A percentile compares a stretch with the other conserved stretches of the same genome.
These are phyloP conservation scores for Gallinago solitaria DNA, from an alignment of 2,797 vertebrate species.

Conservation along the genomic window DNA sequence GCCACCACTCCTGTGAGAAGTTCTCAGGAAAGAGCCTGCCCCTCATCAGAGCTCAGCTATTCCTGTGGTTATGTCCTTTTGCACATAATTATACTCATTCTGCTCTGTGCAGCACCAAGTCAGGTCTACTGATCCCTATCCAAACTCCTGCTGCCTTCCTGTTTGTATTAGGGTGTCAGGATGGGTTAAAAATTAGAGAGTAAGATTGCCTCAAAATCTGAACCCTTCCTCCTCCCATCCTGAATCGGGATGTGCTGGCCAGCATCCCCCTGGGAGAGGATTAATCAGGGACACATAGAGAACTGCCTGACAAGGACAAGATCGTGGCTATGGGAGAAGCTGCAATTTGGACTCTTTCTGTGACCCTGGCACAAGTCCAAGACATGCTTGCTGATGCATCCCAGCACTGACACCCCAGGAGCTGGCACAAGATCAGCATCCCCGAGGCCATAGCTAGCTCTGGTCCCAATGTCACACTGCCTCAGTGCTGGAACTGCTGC, in stretches of 20 bases:
- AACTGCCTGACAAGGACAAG: not conserved
- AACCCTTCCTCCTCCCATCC: not conserved
- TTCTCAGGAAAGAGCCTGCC: not conserved
- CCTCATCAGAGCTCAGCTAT: not conserved
- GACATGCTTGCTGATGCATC: not conserved
- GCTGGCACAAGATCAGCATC: not conserved
- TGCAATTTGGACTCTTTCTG: not conserved
- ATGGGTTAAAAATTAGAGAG: slow-evolving; percentile 27
- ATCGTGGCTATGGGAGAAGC: not conserved
- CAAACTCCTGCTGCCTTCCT: slow-evolving; percentile 24
- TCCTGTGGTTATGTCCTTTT: not conserved
- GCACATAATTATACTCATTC: not conserved
- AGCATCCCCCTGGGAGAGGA: not conserved
- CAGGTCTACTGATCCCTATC: not conserved
- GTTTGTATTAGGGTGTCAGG: not conserved
- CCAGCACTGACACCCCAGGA: not conserved
- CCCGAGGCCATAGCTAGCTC: not conserved
- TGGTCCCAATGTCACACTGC: not conserved
- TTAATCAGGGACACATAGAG: slow-evolving; percentile 5
- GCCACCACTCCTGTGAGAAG: not conserved
- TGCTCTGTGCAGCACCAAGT: not conserved
- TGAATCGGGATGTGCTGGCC: not conserved
- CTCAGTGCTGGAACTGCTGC: not conserved
- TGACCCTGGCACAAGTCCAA: not conserved
- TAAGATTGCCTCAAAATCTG: not conserved